A percentile compares a stretch with the other conserved stretches of the same genome.
Conservation (phyloP, 2,888 invertebrate species). For the Scotopteryx bipunctaria region DNA sequence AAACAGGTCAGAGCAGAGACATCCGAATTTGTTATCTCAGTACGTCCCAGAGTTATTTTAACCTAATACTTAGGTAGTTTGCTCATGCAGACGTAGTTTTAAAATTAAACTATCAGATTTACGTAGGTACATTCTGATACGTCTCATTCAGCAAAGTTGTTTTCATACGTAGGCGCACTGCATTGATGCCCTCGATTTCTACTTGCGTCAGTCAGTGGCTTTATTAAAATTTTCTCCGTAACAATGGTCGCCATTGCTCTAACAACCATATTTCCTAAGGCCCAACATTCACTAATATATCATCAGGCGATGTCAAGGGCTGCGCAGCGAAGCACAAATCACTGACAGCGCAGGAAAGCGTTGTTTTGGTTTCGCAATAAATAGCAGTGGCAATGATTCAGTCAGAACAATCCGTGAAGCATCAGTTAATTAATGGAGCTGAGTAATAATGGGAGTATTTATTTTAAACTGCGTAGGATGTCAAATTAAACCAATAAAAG, state of each 20-base stretch:
- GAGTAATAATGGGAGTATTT: constrained; percentile 25
- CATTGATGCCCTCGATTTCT: constrained; percentile 21
- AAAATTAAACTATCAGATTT: too few species aligned
- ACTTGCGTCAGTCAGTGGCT: constrained; percentile 11
- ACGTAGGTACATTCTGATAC: neutral
- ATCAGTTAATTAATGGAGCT: constrained; percentile 28
- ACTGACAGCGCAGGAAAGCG: constrained; percentile 36
- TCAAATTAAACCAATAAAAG: neutral
- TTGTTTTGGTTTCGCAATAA: constrained; percentile 39
- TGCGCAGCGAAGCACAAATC: constrained; percentile 37
- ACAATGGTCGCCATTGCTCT: constrained; percentile 7
- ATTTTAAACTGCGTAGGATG: constrained; percentile 12
- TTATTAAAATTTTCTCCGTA: constrained; percentile 15
- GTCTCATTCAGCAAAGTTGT: constrained; percentile 4
- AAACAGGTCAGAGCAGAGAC: too few species aligned
- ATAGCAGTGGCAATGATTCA: constrained; percentile 39
- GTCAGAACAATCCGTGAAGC: constrained; percentile 33
- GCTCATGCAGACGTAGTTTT: too few species aligned
- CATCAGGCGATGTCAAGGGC: constrained; percentile 37
- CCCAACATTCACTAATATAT: constrained; percentile 32
- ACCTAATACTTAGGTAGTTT: too few species aligned
- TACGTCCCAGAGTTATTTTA: too few species aligned
- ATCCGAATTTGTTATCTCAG: too few species aligned
- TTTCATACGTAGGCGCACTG: constrained; percentile 12
- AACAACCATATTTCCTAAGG: constrained; percentile 25